Evolutionary conservation across 2,888 invertebrate species (phyloP), one percentile per base, ranked within the genome.

Genomic region (Galerucella nymphaeae): DNA sequence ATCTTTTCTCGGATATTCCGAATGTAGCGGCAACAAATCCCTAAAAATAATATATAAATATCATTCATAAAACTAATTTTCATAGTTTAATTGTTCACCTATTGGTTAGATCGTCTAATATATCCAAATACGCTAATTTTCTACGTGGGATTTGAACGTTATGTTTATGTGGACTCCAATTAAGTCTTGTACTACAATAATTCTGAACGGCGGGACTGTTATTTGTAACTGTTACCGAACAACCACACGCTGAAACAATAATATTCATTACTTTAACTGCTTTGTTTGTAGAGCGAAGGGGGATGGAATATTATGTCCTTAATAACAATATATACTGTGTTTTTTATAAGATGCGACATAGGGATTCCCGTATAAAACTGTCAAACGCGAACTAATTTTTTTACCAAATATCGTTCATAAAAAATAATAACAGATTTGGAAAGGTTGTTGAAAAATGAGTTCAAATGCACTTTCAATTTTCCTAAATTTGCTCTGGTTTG

Each of bases 1-100:
- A 30, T 82, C 80, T 71, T 75, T 77, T 50, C 83, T 74, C 2
- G 83, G 83, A 72, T 84, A 84, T 76, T 84, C 84, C 0, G 82
- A 73, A 63, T 79, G 76, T 53, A 84, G 71, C 0, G 84, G 84
- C 23, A 78, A 45, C 45, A 84, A 53, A 70, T 84, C 84, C 45
- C 78, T 80, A 18, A 55, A 73, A 73, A 53, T 41, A 62, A 66
- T n/a, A 38, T 66, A 58, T 8, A 38, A 38, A 38, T 38, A 38
- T 30, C 30, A 8, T 30, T 30, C 8, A 45, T 14, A 45, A 10
- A 10, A 13, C 45, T 13, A 45, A 13, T 8, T 30, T 48, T n/a
- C 5, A 48, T 14, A 6, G 16, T 18, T 18, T 53, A 53, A 53
- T 10, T 10, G 11, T 41, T 66, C 71, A 77, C 77, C 75, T 78